phyloP scores from a whole-genome alignment of 2,797 vertebrate genomes.

The Ispidina picta region DNA sequence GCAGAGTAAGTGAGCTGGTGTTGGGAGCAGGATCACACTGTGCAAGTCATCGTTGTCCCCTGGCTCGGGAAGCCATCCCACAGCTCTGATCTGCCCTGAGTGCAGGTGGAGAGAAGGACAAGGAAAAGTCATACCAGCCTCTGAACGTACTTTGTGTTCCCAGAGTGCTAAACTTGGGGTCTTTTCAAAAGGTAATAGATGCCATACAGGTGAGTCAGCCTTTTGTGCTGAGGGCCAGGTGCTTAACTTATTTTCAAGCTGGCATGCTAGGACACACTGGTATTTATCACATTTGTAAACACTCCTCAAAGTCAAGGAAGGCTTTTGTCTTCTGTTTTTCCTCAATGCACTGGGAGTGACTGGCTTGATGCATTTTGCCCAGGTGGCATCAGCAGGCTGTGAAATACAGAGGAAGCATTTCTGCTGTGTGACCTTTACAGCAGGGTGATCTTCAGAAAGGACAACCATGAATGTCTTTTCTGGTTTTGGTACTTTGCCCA shows the following conservation, averaged over 20 bases:
- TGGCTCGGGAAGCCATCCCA: slow-evolving; percentile 3
- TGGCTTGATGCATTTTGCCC: slow-evolving; percentile 24
- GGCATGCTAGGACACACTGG: slow-evolving; percentile 49
- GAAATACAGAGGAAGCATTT: background rate
- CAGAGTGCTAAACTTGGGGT: background rate
- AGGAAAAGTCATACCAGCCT: slow-evolving; percentile 15
- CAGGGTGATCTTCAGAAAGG: background rate
- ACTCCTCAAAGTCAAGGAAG: background rate
- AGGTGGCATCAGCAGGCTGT: slow-evolving; percentile 34
- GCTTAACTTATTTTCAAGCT: slow-evolving; percentile 62
- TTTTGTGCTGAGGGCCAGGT: slow-evolving; percentile 72
- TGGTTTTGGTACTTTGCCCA: background rate
- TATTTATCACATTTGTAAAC: slow-evolving; percentile 40
- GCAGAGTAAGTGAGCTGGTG: background rate
- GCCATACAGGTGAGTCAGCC: slow-evolving; percentile 72
- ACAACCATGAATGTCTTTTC: background rate
- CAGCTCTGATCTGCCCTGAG: background rate
- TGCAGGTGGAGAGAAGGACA: slow-evolving; percentile 56
- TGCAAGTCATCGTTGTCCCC: background rate
- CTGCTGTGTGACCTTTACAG: background rate
- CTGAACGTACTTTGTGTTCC: slow-evolving; percentile 57
- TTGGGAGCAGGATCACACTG: fast-evolving
- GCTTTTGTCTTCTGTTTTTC: slow-evolving; percentile 49
- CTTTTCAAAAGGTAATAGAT: slow-evolving; percentile 57
- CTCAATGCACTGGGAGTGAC: background rate